Percentiles rank a stretch among this genome's conserved stretches.
Evolutionary conservation across 2,797 vertebrate species (phyloP).

Genomic region (Myotis daubentonii): DNA sequence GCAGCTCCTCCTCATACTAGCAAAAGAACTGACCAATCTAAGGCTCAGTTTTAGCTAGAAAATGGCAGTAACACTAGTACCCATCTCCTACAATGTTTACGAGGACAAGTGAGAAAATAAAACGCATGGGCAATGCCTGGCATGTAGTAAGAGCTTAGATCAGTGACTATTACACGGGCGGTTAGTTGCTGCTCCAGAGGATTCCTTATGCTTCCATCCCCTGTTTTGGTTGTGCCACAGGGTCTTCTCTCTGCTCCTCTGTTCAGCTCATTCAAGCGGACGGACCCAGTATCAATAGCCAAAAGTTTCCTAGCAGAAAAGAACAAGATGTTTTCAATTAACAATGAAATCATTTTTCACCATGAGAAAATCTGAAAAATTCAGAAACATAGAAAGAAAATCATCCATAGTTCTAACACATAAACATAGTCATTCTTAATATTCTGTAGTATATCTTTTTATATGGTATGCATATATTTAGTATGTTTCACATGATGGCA

Average conservation of each 20-base stretch:
- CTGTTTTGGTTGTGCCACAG: neutral
- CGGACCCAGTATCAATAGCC: neutral
- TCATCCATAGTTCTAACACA: neutral
- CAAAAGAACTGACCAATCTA: neutral
- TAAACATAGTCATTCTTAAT: neutral
- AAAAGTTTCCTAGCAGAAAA: conserved; percentile 19
- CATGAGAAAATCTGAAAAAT: neutral
- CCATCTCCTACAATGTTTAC: neutral
- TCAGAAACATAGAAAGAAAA: neutral
- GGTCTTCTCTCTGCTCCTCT: neutral
- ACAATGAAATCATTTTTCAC: conserved; percentile 6
- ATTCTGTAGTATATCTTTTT: neutral
- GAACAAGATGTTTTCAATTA: neutral
- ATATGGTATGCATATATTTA: neutral
- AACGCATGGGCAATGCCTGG: neutral
- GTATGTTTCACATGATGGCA: neutral
- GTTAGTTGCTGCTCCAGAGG: neutral
- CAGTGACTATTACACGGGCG: neutral
- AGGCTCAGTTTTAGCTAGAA: neutral
- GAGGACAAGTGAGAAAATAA: neutral
- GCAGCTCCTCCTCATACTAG: neutral
- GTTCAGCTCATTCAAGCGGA: neutral
- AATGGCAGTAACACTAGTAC: neutral
- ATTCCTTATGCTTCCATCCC: neutral
- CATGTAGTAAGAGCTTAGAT: neutral